Evolutionary conservation across 2,797 vertebrate genomes (phyloP).

Genomic region (Neosalanx taihuensis): DNA sequence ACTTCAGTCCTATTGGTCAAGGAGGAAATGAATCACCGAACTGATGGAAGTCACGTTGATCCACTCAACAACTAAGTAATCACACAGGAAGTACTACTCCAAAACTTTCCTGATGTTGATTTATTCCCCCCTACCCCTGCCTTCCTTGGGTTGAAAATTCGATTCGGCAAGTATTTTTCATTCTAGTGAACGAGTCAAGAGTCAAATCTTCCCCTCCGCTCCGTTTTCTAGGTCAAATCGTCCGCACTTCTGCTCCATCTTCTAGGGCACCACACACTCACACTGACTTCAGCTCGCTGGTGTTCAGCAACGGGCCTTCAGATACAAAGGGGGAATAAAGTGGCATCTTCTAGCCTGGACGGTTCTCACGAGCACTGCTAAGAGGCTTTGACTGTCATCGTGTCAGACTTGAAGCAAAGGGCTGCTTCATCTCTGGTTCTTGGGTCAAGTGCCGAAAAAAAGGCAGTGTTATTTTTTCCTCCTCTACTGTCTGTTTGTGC

Average conservation of each 20-base stretch:
- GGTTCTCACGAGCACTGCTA: slow-evolving; percentile 48
- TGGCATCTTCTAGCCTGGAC: slow-evolving; percentile 47
- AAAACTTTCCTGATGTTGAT: neutral
- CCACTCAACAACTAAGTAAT: no score
- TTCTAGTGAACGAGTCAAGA: slow-evolving; percentile 9
- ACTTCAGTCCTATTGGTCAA: no score
- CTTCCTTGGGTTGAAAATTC: neutral
- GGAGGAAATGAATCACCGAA: no score
- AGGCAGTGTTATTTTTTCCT: slow-evolving; percentile 58
- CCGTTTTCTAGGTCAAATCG: slow-evolving; percentile 7
- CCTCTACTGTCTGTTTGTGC: slow-evolving; percentile 55
- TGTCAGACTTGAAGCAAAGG: slow-evolving; percentile 61
- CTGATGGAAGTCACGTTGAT: no score
- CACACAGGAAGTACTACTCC: neutral
- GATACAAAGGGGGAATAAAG: slow-evolving; percentile 49
- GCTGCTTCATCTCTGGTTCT: slow-evolving; percentile 65
- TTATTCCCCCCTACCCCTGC: neutral
- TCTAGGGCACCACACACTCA: slow-evolving; percentile 43
- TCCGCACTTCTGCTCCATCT: slow-evolving; percentile 27
- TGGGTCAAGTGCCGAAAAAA: slow-evolving; percentile 60
- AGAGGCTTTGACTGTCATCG: slow-evolving; percentile 63
- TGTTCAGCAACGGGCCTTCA: slow-evolving; percentile 40
- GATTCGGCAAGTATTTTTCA: slow-evolving; percentile 30
- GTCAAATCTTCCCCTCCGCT: slow-evolving; percentile 38
- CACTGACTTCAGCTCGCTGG: slow-evolving; percentile 48